A percentile compares a stretch with the other conserved stretches of the same genome.
Conservation (phyloP, 2,797 vertebrate genomes). For the Australoheros facetus region DNA sequence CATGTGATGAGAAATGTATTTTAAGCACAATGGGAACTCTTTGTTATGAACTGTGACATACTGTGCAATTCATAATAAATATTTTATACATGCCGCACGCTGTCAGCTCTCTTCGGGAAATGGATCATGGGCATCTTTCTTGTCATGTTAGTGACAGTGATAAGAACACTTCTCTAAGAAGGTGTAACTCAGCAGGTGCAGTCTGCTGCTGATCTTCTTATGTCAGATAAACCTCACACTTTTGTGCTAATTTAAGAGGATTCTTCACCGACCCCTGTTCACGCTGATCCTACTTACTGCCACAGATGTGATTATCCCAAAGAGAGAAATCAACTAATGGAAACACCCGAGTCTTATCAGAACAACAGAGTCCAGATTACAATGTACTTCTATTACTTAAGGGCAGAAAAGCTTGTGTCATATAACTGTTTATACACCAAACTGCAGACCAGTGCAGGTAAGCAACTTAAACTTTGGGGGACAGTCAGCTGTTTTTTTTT, state of each 20-base stretch:
- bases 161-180: constrained; percentile 45
- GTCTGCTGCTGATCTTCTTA: constrained; percentile 67
- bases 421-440: neutral
- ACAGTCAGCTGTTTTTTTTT: neutral
- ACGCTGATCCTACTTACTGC: constrained; percentile 73
- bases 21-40: constrained; percentile 77
- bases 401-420: neutral
- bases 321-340: constrained; percentile 68
- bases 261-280: constrained; percentile 59
- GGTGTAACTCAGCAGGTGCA: constrained; percentile 64
- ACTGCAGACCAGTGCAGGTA: neutral
- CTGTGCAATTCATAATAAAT: constrained; percentile 83
- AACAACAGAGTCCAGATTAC: constrained; percentile 18
- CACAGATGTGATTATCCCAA: constrained; percentile 63
- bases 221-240: constrained; percentile 60
- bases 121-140: neutral
- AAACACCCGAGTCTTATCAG: constrained; percentile 30
- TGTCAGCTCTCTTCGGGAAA: constrained; percentile 22
- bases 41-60: constrained; percentile 77
- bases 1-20: constrained; percentile 73
- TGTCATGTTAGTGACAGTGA: constrained; percentile 28
- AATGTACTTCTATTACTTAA: constrained; percentile 6
- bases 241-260: constrained; percentile 76
- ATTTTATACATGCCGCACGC: constrained; percentile 76
- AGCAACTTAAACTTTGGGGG: constrained; percentile 1